Percentiles rank a stretch among this genome's conserved stretches.
Conservation (phyloP, 2,888 invertebrate genomes). For the Petrophora chlorosata region DNA sequence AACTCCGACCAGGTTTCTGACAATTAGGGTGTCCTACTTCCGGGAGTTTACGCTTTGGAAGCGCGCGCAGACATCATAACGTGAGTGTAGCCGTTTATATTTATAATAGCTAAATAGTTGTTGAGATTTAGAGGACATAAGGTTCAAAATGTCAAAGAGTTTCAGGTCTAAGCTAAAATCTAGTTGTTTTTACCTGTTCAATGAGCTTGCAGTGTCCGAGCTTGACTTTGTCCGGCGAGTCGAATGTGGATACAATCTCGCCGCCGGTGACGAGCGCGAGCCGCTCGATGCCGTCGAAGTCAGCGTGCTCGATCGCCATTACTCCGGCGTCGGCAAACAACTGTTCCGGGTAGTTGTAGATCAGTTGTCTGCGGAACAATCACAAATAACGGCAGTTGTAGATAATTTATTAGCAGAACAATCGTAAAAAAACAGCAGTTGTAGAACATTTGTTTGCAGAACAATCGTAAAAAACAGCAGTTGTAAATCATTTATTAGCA, state of each 20-base stretch:
- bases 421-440: conserved; percentile 86
- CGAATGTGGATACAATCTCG: conserved; percentile 99
- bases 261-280: conserved; percentile 98
- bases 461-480: background rate
- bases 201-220: conserved; percentile 97
- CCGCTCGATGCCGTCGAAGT: conserved; percentile 99
- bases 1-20: too few species aligned
- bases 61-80: too few species aligned
- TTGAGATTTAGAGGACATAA: too few species aligned
- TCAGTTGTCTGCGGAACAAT: conserved; percentile 89
- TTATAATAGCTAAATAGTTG: too few species aligned
- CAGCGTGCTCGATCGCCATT: conserved; percentile 99
- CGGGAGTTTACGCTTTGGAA: too few species aligned
- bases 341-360: conserved; percentile 99
- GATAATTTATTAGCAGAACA: background rate
- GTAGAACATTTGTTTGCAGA: conserved; percentile 95
- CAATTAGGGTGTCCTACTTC: too few species aligned
- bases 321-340: conserved; percentile 98
- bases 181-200: conserved; percentile 88
- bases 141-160: too few species aligned
- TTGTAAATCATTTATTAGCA: background rate
- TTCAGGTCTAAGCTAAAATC: too few species aligned
- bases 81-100: too few species aligned
- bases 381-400: background rate
- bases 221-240: conserved; percentile 95